Evolutionary conservation across 2,797 vertebrate genomes (phyloP), one percentile per base, ranked within the genome.

Genomic region (Antennarius maculatus): DNA sequence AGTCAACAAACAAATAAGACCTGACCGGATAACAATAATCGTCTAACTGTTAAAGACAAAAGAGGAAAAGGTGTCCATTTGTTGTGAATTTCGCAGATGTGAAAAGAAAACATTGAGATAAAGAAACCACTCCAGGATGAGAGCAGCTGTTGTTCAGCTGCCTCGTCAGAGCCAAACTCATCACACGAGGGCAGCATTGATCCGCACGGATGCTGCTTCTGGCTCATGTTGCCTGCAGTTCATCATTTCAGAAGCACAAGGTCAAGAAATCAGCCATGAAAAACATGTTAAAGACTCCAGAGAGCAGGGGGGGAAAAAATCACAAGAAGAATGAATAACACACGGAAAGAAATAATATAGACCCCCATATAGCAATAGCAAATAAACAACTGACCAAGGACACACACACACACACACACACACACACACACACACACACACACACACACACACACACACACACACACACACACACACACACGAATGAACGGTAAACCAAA

Each of bases 101-200:
- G 5, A 34, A 34, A 34, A 34, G 31, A 34, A 34, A 34, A 34
- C 31, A 34, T 8, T 8, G 5, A 5, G 1, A 34, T 8, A 5
- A 34, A 34, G 31, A 34, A 34, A 34, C 8, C 31, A 34, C 31
- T 5, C 31, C 31, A 34, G 8, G 31, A 34, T 34, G 5, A 34
- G 8, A 34, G 23, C 1, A 23, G 37, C 7, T 39, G 6, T 11
- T 39, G 7, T 39, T 39, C 37, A 39, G 0, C 9, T 39, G 37
- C 7, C 9, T 9, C 9, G 9, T 39, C 37, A 39, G 37, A 39
- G 37, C 2, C 37, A 10, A 43, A 71, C n/a, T 3, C n/a, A 34
- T 86, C 90, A 82, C 84, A 78, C 1, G 85, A 37, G 81, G 86
- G 88, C 87, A 91, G 87, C 78, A 72, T 84, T 51, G 81, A 54